Evolutionary conservation across 2,888 invertebrate genomes (phyloP).

Genomic region (Eilema depressum): DNA sequence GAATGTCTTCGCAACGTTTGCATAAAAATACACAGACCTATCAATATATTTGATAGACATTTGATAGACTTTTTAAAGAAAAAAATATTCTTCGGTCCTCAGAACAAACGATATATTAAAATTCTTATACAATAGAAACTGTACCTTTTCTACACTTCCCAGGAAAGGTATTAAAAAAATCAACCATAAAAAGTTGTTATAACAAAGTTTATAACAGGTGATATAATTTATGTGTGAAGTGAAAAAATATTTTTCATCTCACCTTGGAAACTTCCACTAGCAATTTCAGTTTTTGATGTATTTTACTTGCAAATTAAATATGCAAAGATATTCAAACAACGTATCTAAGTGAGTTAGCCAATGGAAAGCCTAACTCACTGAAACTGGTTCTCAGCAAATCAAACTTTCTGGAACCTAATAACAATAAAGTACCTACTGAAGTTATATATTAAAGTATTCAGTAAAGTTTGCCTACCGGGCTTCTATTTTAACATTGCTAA

Average conservation of each 20-base stretch:
- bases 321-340: conserved; percentile 16
- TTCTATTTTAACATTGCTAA: background rate
- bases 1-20: no score
- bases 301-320: conserved; percentile 3
- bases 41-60: no score
- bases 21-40: no score
- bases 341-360: background rate
- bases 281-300: background rate
- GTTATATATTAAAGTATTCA: background rate
- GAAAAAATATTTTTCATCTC: background rate
- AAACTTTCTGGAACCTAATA: background rate
- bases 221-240: conserved; percentile 1
- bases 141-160: background rate
- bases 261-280: background rate
- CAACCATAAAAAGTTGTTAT: background rate
- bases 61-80: no score
- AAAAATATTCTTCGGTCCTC: no score
- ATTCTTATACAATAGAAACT: background rate
- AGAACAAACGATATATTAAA: no score
- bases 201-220: background rate
- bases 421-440: no score
- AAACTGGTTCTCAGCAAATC: no score
- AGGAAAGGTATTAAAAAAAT: background rate
- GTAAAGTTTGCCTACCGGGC: background rate
- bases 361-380: background rate